Conservation (phyloP, 2,888 invertebrate species). For the Oscheius sp. region DNA sequence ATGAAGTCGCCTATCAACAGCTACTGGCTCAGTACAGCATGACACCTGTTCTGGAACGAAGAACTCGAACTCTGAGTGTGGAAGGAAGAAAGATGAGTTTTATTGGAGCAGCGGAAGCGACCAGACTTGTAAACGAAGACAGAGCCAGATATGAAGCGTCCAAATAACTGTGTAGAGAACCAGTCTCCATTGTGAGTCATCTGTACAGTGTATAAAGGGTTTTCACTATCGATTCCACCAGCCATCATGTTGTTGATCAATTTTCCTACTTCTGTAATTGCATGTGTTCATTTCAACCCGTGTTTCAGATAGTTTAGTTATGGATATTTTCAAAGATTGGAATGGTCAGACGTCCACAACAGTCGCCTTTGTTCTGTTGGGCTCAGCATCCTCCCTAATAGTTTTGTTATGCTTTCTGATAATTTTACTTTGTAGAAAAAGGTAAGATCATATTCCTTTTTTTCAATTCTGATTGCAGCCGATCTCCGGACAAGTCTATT, state of each 20-base stretch:
- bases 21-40: slow-evolving; percentile 58
- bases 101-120: slow-evolving; percentile 44
- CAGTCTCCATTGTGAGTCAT: not conserved
- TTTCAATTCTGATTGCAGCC: slow-evolving; percentile 9
- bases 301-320: not conserved
- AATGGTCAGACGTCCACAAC: slow-evolving; percentile 6
- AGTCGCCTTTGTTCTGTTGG: slow-evolving; percentile 40
- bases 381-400: slow-evolving; percentile 41
- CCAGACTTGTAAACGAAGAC: slow-evolving; percentile 42
- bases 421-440: slow-evolving; percentile 41
- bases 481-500: slow-evolving; percentile 10
- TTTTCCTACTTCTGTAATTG: not conserved
- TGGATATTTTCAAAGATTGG: slow-evolving; percentile 14
- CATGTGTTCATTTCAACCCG: not conserved
- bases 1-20: slow-evolving; percentile 49
- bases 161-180: slow-evolving; percentile 7
- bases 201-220: not conserved
- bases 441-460: slow-evolving; percentile 10
- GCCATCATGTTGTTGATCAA: no score
- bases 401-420: slow-evolving; percentile 42
- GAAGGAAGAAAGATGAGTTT: slow-evolving; percentile 60
- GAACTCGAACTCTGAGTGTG: slow-evolving; percentile 53
- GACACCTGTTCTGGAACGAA: slow-evolving; percentile 46
- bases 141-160: not conserved
- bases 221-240: not conserved